Evolutionary conservation across 2,113 vertebrate genomes (phyloP).

Genomic region (Manacus vitellinus): DNA sequence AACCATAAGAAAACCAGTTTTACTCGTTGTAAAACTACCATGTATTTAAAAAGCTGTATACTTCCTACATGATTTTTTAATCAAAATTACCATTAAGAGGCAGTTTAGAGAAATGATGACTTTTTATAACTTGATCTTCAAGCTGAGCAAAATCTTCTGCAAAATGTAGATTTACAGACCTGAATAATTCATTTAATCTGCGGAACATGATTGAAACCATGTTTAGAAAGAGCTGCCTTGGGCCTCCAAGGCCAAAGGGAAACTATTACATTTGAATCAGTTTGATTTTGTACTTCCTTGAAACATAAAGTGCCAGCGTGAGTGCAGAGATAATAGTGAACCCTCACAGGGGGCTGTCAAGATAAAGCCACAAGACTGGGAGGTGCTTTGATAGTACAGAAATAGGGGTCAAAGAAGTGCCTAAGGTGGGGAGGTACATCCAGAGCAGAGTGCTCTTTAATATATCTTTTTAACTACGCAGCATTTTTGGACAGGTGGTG

Average conservation of each 20-base stretch:
- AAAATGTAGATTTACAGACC: conserved; percentile 59
- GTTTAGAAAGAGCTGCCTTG: conserved; percentile 61
- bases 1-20: not conserved
- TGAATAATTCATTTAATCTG: conserved; percentile 71
- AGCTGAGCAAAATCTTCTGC: conserved; percentile 30
- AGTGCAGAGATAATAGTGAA: conserved; percentile 39
- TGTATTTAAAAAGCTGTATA: not conserved
- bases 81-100: conserved; percentile 8
- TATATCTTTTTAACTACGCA: not conserved
- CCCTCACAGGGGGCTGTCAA: not conserved
- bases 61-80: not conserved
- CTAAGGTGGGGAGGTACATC: not conserved
- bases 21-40: not conserved
- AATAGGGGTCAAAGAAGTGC: conserved; percentile 19
- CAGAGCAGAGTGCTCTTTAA: not conserved
- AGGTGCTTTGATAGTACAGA: conserved; percentile 25
- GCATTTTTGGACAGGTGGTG: not conserved
- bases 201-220: conserved; percentile 63
- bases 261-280: conserved; percentile 59
- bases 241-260: conserved; percentile 64
- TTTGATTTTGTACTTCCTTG: conserved; percentile 57
- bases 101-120: conserved; percentile 34
- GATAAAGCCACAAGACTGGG: not conserved
- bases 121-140: conserved; percentile 40
- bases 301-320: conserved; percentile 50